Evolutionary conservation across 2,113 vertebrate species (phyloP), one percentile per base, ranked within the genome.

Genomic region (Cinclus cinclus): DNA sequence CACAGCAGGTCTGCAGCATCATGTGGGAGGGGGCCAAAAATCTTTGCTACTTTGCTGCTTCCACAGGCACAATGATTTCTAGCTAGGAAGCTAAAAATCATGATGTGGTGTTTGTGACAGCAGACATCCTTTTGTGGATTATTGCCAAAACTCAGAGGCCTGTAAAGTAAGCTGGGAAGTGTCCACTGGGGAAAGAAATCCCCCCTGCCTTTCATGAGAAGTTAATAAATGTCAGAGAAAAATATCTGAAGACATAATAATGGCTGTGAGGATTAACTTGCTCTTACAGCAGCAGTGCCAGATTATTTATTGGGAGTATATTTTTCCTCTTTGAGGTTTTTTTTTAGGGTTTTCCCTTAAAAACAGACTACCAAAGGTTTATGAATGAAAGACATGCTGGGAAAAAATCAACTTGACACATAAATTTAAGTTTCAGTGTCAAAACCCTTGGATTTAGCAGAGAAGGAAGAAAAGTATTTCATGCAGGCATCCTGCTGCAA

Each of bases 211-310:
- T 89, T 91, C 46, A 69, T 24, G 58, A 87, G 58, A 58, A 78
- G 65, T 74, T 86, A 94, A 87, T 90, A 91, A 93, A 92, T 63
- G 67, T 92, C 81, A 83, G 50, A 62, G 37, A 64, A 78, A 91
- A 90, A 75, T 37, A 46, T 47, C 46, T 71, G 71, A 96, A 95
- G 65, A 84, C 63, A 78, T 68, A 90, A 70, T 77, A 90, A 82
- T 42, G 37, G 7, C 42, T 91, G 39, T 69, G 33, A 89, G 59
- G 37, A 92, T 87, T 89, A 91, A 77, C 37, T 46, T 92, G 71
- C 9, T 60, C 14, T 64, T 67, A 47, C 14, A 22, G 75, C 25
- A 83, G 33, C 28, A 53, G 25, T 23, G 62, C 33, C 28, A 73
- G 17, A 50, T 87, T 94, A 75, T 91, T 87, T 94, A 79, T 35